Conservation (phyloP, 2,113 vertebrate genomes). For the Ochotona curzoniae region DNA sequence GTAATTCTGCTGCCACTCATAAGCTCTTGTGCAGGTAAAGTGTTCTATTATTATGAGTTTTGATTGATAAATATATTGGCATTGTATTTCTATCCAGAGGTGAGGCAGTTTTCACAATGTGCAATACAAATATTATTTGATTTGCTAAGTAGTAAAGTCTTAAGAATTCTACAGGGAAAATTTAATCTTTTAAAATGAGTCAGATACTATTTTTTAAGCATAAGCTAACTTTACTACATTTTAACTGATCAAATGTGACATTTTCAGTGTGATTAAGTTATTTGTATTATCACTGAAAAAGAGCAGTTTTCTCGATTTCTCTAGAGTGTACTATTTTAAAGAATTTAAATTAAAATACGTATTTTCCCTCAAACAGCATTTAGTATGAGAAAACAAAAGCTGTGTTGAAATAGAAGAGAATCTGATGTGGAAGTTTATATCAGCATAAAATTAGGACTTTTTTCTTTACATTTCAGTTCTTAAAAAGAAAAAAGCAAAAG, state of each 20-base stretch:
- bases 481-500: not conserved
- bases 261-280: not conserved
- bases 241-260: not conserved
- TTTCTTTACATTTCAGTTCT: not conserved
- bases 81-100: constrained; percentile 78
- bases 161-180: constrained; percentile 1
- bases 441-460: not conserved
- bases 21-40: constrained; percentile 92
- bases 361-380: not conserved
- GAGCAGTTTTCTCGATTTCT: not conserved
- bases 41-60: constrained; percentile 85
- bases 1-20: constrained; percentile 95
- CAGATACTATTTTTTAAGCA: constrained; percentile 16
- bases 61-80: constrained; percentile 89
- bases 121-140: constrained; percentile 51
- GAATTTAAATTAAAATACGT: not conserved
- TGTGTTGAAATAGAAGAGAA: not conserved
- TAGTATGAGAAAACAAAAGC: not conserved
- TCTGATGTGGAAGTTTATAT: not conserved
- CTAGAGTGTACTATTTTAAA: not conserved
- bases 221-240: constrained; percentile 19
- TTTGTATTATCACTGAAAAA: not conserved
- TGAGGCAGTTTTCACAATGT: constrained; percentile 71
- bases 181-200: constrained; percentile 64
- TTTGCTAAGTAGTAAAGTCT: constrained; percentile 66